Evolutionary conservation across 2,888 invertebrate species (phyloP).

Genomic region (Drosophila pseudotakahashii): DNA sequence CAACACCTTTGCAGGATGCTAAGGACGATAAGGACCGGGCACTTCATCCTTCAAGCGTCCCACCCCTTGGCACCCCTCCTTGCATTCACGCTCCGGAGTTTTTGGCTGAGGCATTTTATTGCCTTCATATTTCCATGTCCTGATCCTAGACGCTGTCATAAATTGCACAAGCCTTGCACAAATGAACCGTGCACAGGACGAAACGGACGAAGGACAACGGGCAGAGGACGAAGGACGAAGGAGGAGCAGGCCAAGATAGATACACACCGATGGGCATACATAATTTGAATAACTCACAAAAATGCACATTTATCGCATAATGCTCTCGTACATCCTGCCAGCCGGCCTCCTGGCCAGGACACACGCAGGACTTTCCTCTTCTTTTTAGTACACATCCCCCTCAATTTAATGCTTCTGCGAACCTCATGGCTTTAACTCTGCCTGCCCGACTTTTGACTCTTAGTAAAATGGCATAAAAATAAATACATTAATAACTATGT

Average conservation of each 20-base stretch:
- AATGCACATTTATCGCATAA: constrained; percentile 63
- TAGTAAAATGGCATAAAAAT: neutral
- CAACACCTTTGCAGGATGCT: constrained; percentile 32
- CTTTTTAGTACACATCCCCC: neutral
- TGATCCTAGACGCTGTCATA: constrained; percentile 47
- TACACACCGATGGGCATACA: constrained; percentile 39
- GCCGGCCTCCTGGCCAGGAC: constrained; percentile 21
- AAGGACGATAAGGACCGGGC: constrained; percentile 20
- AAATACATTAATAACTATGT: neutral
- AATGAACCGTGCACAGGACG: constrained; percentile 39
- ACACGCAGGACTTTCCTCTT: constrained; percentile 11
- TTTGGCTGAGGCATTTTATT: constrained; percentile 41
- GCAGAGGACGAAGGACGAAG: neutral
- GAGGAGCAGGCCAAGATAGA: neutral
- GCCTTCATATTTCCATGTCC: constrained; percentile 52
- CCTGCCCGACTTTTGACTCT: too few species aligned
- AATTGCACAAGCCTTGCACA: constrained; percentile 45
- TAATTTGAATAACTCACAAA: constrained; percentile 58
- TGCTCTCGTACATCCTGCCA: constrained; percentile 50
- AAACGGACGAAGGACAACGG: neutral
- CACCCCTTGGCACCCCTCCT: neutral
- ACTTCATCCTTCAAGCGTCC: neutral
- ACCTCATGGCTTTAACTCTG: neutral
- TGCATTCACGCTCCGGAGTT: constrained; percentile 9
- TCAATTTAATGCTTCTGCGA: neutral